A percentile compares a stretch with the other conserved stretches of the same genome.
These are phyloP conservation scores for Ophioninae sp. DNA, from an alignment of 2,888 invertebrate species.

Conservation along the genomic window DNA sequence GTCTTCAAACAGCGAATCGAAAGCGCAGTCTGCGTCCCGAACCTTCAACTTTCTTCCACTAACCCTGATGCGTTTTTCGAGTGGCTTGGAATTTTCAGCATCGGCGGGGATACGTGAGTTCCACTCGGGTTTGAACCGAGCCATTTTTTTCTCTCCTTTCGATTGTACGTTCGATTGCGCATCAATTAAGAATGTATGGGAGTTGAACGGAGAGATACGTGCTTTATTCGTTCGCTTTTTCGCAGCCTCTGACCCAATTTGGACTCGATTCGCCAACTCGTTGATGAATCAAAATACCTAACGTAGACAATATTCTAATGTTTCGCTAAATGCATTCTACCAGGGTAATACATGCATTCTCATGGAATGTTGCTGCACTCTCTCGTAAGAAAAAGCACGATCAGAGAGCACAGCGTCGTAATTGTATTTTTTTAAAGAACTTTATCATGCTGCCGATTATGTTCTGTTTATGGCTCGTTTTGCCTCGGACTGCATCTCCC, in stretches of 20 bases:
- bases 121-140: neutral
- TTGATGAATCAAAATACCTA: neutral
- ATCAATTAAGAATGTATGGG: neutral
- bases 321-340: neutral
- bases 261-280: neutral
- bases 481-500: neutral
- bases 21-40: constrained; percentile 80
- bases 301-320: neutral
- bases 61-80: constrained; percentile 81
- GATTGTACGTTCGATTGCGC: neutral
- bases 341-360: neutral
- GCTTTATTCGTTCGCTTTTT: neutral
- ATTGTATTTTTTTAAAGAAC: neutral
- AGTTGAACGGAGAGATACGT: neutral
- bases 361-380: neutral
- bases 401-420: neutral
- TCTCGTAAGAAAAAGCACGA: neutral
- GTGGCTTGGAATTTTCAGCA: constrained; percentile 83
- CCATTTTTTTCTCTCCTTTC: neutral
- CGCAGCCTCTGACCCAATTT: neutral
- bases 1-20: constrained; percentile 75
- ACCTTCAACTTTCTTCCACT: constrained; percentile 69
- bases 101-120: constrained; percentile 80
- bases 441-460: neutral
- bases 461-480: too few species aligned